Conservation (phyloP, 2,888 invertebrate genomes). For the Nomada flava region DNA sequence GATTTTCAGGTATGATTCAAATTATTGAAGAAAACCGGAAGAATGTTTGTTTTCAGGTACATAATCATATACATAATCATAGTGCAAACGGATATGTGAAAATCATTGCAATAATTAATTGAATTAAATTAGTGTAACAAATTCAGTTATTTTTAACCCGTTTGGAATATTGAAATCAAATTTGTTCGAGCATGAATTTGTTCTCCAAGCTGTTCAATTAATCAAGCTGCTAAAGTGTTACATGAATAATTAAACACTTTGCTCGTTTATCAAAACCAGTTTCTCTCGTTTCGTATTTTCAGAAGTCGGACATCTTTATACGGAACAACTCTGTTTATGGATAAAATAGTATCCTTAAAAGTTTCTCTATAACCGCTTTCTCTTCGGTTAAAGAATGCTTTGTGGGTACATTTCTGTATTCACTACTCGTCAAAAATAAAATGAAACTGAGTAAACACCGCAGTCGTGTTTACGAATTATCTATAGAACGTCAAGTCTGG, state of each 20-base stretch:
- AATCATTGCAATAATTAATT: no score
- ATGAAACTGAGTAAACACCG: no score
- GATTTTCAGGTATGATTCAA: no score
- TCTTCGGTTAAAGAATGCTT: background rate
- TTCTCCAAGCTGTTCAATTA: background rate
- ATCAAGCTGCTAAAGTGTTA: background rate
- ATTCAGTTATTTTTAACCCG: background rate
- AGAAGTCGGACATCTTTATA: background rate
- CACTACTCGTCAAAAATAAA: background rate
- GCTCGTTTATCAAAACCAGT: conserved; percentile 11
- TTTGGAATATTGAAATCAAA: background rate
- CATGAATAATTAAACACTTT: conserved; percentile 12
- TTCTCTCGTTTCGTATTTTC: conserved; percentile 12
- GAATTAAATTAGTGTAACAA: no score
- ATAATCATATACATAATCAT: no score
- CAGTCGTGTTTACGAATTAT: no score
- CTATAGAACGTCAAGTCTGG: no score
- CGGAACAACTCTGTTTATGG: background rate
- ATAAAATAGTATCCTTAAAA: background rate
- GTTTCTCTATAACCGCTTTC: background rate
- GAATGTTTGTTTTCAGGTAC: no score
- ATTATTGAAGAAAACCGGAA: no score
- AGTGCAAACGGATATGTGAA: no score
- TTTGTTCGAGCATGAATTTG: background rate
- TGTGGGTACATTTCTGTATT: background rate